Conservation (phyloP, 1,140 invertebrate species). For the Neodiprion lecontei region DNA sequence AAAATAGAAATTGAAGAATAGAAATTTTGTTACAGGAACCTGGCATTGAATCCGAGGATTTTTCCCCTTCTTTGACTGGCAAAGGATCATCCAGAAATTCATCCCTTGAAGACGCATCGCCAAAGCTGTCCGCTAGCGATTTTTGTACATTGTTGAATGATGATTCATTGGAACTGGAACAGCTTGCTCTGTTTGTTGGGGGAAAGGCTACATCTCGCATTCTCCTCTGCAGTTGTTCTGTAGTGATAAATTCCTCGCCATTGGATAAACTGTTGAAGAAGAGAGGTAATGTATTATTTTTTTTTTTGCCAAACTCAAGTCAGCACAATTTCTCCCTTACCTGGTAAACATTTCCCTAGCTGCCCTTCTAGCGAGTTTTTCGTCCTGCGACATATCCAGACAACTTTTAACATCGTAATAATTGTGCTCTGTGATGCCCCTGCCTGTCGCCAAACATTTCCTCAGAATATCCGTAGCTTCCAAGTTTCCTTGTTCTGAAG, state of each 20-base stretch:
- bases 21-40: slow-evolving; percentile 30
- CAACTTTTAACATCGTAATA: slow-evolving; percentile 84
- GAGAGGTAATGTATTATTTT: slow-evolving; percentile 9
- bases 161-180: slow-evolving; percentile 23
- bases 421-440: slow-evolving; percentile 82
- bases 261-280: slow-evolving; percentile 72
- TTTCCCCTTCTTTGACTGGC: slow-evolving; percentile 34
- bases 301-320: slow-evolving; percentile 18
- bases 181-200: slow-evolving; percentile 37
- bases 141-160: slow-evolving; percentile 38
- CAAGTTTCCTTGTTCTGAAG: slow-evolving; percentile 87
- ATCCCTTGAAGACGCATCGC: slow-evolving; percentile 44
- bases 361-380: slow-evolving; percentile 84
- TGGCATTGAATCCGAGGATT: slow-evolving; percentile 31
- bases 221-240: slow-evolving; percentile 74
- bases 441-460: slow-evolving; percentile 78
- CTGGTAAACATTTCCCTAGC: slow-evolving; percentile 83
- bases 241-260: slow-evolving; percentile 85
- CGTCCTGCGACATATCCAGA: slow-evolving; percentile 80
- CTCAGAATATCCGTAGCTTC: slow-evolving; percentile 82
- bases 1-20: background rate
- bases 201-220: slow-evolving; percentile 67
- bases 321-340: slow-evolving; percentile 51
- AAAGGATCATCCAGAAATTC: slow-evolving; percentile 40
- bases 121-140: slow-evolving; percentile 35